Base-by-base conservation (phyloP, 2,888 invertebrate species). In the Pasiphila rectangulata region DNA sequence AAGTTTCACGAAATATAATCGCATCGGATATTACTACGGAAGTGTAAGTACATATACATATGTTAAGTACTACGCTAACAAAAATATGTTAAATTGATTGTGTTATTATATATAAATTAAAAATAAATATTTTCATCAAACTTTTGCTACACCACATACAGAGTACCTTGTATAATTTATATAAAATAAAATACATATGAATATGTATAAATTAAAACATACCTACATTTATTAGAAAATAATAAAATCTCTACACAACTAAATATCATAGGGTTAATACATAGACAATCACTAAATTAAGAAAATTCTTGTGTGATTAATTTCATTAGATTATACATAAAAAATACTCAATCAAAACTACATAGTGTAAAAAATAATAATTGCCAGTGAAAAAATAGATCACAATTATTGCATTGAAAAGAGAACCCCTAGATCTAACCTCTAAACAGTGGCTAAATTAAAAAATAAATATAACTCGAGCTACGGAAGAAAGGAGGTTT, bases 241-340 rank as follows among this genome's bases (percentile, higher is more conserved):
- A 51, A 46, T 44, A 38, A 48, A 43, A 38, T 35, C 25, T 44
- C 48, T 44, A 45, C 25, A 45, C 15, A 51, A 41, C 41, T 46
- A 50, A 49, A 39, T 38, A 49, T 40, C 40, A 46, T 37, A 47
- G 62, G 61, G 59, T 67, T 69, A 74, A 68, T 72, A 72, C 66
- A 72, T 64, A 67, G 59, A 66, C 65, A 61, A 71, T 67, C 64
- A 68, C 72, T 67, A 63, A 63, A 40, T 57, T 54, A 66, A 51
- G 19, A 38, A n/a, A 38, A 32, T 38, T 40, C 44, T 30, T 40
- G 44, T 36, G 19, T 23, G 40, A 35, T 35, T 43, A 43, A 44
- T 40, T 49, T 45, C 7, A 41, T 32, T 48, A n/a, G 40, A 43
- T 34, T 24, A 39, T 50, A 46, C 46, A 51, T 50, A 50, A 38